Conservation (phyloP, 2,797 vertebrate genomes). For the Cryptoprocta ferox region DNA sequence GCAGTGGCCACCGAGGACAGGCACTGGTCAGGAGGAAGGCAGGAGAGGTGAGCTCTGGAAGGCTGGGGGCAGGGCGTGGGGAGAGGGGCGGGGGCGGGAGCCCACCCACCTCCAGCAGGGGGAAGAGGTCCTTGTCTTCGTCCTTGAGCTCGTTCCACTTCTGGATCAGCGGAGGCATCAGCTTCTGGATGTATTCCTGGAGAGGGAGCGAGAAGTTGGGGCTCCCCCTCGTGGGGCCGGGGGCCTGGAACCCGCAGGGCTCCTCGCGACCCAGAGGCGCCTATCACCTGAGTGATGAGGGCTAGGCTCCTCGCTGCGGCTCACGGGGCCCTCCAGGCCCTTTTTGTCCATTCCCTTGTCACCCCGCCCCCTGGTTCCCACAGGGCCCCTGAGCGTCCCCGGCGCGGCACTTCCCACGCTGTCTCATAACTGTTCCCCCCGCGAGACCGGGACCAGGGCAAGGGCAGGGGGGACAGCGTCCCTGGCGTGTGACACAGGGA, state of each 20-base stretch:
- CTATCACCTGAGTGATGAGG: not conserved
- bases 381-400: not conserved
- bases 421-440: slow-evolving; percentile 21
- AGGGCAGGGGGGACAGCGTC: not conserved
- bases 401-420: slow-evolving; percentile 7
- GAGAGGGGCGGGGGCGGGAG: not conserved
- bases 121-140: slow-evolving; percentile 97
- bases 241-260: not conserved
- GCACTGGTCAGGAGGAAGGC: slow-evolving; percentile 87
- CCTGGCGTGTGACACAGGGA: not conserved
- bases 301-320: not conserved
- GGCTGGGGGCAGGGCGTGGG: fast-evolving
- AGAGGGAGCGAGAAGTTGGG: not conserved
- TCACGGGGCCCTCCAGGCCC: not conserved
- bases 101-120: slow-evolving; percentile 92
- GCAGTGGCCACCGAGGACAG: slow-evolving; percentile 96
- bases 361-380: not conserved
- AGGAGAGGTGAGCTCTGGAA: not conserved
- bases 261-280: not conserved
- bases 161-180: slow-evolving; percentile 97
- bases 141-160: slow-evolving; percentile 98
- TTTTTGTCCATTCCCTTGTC: not conserved
- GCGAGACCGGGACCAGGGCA: slow-evolving; percentile 25
- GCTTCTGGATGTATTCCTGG: slow-evolving; percentile 97
- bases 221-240: not conserved